Evolutionary conservation across 2,113 vertebrate species (phyloP).

Genomic region (Burhinus oedicnemus): DNA sequence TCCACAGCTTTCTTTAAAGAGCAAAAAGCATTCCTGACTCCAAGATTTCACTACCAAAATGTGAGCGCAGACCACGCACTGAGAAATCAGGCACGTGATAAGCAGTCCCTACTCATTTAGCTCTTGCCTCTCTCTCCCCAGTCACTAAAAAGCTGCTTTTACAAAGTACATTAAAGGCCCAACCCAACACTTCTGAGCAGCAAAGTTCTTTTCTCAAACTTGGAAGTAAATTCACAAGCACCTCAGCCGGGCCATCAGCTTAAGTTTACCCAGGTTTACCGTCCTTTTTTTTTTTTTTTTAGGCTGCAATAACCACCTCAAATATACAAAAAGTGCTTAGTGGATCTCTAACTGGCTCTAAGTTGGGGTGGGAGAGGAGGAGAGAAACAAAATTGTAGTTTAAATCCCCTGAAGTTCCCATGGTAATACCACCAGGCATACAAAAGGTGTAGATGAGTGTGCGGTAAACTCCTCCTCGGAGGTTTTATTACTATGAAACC

Average conservation of each 20-base stretch:
- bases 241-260: not conserved
- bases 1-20: not conserved
- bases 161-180: not conserved
- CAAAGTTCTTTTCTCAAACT: not conserved
- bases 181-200: not conserved
- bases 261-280: not conserved
- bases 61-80: not conserved
- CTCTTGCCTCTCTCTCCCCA: not conserved
- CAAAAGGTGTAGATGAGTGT: not conserved
- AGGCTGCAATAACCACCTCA: not conserved
- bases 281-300: not conserved
- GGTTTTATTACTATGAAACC: constrained; percentile 60
- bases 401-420: constrained; percentile 5
- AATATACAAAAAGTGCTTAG: not conserved
- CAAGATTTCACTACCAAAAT: not conserved
- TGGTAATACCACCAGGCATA: not conserved
- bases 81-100: not conserved
- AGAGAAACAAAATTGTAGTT: not conserved
- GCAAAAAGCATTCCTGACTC: not conserved
- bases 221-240: not conserved
- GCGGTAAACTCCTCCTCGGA: not conserved
- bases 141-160: not conserved
- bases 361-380: not conserved
- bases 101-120: not conserved
- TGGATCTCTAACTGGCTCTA: not conserved